Percentiles rank a stretch among this genome's conserved stretches.
These are phyloP conservation scores for Meloidogyne chitwoodi DNA, from an alignment of 1,140 invertebrate genomes.

Conservation along the genomic window DNA sequence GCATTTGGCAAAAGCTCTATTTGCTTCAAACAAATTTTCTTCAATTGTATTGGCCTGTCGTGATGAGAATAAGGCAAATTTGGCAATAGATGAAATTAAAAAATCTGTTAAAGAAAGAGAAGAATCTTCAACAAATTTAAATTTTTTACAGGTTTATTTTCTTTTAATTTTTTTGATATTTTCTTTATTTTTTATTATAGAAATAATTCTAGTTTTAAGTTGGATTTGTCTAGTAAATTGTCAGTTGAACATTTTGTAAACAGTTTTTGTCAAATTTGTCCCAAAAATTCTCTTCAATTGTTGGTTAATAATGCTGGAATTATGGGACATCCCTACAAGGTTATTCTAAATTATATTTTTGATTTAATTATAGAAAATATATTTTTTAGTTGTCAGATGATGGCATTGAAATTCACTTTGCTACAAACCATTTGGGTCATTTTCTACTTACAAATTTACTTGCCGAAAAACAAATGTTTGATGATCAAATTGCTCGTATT, in stretches of 20 bases:
- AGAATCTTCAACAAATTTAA: constrained; percentile 4
- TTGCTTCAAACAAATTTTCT: constrained; percentile 20
- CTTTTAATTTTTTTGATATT: background rate
- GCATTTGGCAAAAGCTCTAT: constrained; percentile 35
- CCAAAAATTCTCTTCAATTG: constrained; percentile 14
- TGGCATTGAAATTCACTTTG: constrained; percentile 43
- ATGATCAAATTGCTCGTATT: constrained; percentile 32
- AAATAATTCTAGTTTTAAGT: constrained; percentile 22
- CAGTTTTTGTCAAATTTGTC: background rate
- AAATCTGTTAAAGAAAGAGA: background rate
- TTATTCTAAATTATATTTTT: background rate
- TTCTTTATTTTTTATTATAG: constrained; percentile 10
- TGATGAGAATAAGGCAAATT: constrained; percentile 31
- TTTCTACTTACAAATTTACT: constrained; percentile 42
- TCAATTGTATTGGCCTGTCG: constrained; percentile 35
- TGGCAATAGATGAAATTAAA: constrained; percentile 18
- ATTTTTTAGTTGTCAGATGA: background rate
- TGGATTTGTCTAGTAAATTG: constrained; percentile 22
- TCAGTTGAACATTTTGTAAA: constrained; percentile 14
- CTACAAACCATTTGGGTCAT: constrained; percentile 44
- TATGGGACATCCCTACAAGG: constrained; percentile 23
- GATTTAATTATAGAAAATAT: background rate
- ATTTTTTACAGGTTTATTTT: constrained; percentile 15
- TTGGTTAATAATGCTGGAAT: constrained; percentile 49
- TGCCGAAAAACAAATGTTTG: background rate